phyloP scores from a whole-genome alignment of 1,140 invertebrate genomes.

The Neodiprion lecontei region DNA sequence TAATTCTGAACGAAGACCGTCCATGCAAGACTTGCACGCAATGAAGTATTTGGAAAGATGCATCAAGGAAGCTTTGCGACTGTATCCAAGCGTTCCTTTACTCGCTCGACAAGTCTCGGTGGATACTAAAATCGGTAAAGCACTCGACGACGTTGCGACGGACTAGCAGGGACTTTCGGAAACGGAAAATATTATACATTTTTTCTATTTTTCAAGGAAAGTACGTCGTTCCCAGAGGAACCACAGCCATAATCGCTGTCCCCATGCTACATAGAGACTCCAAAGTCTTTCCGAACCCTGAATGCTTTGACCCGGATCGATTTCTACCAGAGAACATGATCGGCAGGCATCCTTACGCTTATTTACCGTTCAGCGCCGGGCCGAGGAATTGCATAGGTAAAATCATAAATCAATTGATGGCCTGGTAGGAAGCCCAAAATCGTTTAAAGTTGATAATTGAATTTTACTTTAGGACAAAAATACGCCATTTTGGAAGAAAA shows the following conservation, averaged over 20 bases:
- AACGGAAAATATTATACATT: neutral
- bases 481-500: conserved; percentile 82
- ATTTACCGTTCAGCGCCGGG: conserved; percentile 79
- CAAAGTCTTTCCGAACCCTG: conserved; percentile 72
- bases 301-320: conserved; percentile 79
- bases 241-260: conserved; percentile 62
- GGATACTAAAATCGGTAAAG: conserved; percentile 66
- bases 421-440: neutral
- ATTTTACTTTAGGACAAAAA: conserved; percentile 68
- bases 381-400: conserved; percentile 78
- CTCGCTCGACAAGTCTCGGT: conserved; percentile 69
- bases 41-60: conserved; percentile 79
- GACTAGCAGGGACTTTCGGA: neutral
- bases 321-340: conserved; percentile 70
- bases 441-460: conserved; percentile 1
- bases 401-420: neutral
- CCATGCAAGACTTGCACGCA: conserved; percentile 68
- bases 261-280: conserved; percentile 73
- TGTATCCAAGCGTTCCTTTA: conserved; percentile 78
- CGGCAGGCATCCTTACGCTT: conserved; percentile 70
- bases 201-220: conserved; percentile 40
- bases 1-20: conserved; percentile 60
- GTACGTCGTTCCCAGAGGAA: conserved; percentile 63
- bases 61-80: conserved; percentile 72
- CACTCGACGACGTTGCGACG: conserved; percentile 4